A percentile compares a stretch with the other conserved stretches of the same genome.
phyloP scores from a whole-genome alignment of 2,113 vertebrate species.

The Mystacornis crossleyi region DNA sequence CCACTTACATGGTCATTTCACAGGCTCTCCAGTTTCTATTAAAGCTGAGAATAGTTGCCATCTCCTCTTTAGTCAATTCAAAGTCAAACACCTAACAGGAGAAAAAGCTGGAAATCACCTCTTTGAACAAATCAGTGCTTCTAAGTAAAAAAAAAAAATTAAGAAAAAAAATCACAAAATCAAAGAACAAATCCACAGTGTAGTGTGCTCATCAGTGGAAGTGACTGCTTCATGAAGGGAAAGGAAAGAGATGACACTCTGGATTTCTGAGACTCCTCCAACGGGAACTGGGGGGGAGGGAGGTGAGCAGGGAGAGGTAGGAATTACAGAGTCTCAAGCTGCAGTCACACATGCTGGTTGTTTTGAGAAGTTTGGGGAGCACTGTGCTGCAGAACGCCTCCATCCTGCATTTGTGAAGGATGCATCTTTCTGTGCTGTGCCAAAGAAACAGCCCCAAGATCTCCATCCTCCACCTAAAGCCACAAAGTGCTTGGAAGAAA shows the following conservation, averaged over 20 bases:
- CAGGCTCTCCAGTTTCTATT: constrained; percentile 88
- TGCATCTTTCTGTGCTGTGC: not conserved
- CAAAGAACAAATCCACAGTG: not conserved
- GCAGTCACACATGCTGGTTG: not conserved
- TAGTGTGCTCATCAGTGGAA: not conserved
- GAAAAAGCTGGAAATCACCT: not conserved
- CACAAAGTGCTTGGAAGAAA: not conserved
- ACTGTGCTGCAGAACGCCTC: not conserved
- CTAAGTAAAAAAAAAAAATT: not conserved
- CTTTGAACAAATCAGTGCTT: not conserved
- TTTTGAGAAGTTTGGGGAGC: not conserved
- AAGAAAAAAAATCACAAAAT: too few species aligned
- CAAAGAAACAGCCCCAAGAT: not conserved
- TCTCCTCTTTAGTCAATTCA: constrained; percentile 83
- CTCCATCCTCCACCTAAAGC: not conserved
- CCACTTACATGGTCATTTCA: constrained; percentile 79
- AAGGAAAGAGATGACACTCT: rapidly evolving
- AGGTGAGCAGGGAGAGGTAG: not conserved
- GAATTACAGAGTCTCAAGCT: not conserved
- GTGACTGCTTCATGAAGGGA: not conserved
- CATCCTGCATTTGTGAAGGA: not conserved
- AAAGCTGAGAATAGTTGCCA: constrained; percentile 83
- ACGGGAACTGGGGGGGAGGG: not conserved
- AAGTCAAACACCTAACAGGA: constrained; percentile 89
- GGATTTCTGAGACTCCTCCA: not conserved